Conservation (phyloP, 2,113 vertebrate genomes). For the Eulemur macaco region DNA sequence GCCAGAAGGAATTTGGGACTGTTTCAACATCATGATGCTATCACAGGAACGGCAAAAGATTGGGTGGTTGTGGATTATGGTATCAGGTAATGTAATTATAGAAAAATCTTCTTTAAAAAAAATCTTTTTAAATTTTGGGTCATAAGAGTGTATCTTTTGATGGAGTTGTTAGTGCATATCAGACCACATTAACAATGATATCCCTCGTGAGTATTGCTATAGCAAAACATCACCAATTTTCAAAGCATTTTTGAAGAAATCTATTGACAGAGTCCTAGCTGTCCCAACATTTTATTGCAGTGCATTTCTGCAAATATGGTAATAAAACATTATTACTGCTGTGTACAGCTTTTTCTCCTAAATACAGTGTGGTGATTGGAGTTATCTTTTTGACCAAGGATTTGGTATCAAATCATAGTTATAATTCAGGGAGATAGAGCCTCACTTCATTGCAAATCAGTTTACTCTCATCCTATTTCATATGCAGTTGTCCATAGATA, state of each 20-base stretch:
- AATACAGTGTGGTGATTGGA: not conserved
- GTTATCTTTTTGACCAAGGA: not conserved
- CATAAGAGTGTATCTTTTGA: slow-evolving; percentile 21
- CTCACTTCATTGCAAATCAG: not conserved
- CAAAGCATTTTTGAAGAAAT: not conserved
- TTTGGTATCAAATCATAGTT: not conserved
- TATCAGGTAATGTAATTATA: slow-evolving; percentile 86
- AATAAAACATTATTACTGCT: not conserved
- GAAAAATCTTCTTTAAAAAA: not conserved
- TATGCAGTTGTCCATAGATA: not conserved
- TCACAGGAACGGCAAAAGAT: slow-evolving; percentile 93
- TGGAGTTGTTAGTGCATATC: not conserved
- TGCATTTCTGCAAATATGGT: not conserved
- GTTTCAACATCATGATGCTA: slow-evolving; percentile 96
- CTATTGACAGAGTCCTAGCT: not conserved
- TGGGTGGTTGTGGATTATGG: slow-evolving; percentile 95
- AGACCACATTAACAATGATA: not conserved
- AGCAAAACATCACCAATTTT: not conserved
- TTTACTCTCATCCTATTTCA: not conserved
- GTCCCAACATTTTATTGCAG: not conserved
- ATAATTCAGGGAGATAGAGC: not conserved
- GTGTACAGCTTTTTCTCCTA: not conserved
- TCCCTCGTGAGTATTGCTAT: not conserved
- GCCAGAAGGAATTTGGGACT: slow-evolving; percentile 91
- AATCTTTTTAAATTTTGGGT: not conserved